Evolutionary conservation across 2,797 vertebrate genomes (phyloP).

Genomic region (Helostoma temminkii): DNA sequence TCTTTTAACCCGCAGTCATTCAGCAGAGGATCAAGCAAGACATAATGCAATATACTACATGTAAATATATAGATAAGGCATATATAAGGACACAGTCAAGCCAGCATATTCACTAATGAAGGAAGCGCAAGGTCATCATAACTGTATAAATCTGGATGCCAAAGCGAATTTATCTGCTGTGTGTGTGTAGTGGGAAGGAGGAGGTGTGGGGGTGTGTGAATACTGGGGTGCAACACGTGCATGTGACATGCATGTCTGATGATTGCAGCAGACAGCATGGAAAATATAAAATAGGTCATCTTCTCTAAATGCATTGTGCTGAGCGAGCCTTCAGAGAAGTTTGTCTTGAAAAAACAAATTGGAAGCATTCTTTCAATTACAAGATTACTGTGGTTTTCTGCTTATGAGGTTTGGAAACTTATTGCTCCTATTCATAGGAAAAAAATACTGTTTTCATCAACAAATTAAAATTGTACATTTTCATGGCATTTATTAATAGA

Average conservation of each 20-base stretch:
- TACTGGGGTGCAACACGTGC: conserved; percentile 66
- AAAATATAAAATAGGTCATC: conserved; percentile 84
- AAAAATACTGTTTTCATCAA: conserved; percentile 18
- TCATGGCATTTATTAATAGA: conserved; percentile 4
- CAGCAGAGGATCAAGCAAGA: conserved; percentile 2
- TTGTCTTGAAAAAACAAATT: conserved; percentile 60
- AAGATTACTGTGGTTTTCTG: conserved; percentile 58
- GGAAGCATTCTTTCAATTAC: conserved; percentile 60
- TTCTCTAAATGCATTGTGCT: conserved; percentile 75
- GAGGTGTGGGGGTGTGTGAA: conserved; percentile 50
- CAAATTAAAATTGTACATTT: conserved; percentile 24
- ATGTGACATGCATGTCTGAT: conserved; percentile 78
- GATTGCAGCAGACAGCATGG: conserved; percentile 80
- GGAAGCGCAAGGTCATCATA: conserved; percentile 65
- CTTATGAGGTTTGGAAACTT: conserved; percentile 48
- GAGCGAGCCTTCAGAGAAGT: conserved; percentile 65
- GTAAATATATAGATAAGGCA: too few relatives aligned
- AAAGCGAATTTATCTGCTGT: conserved; percentile 56
- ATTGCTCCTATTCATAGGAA: conserved; percentile 18
- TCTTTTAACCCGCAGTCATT: conserved; percentile 24
- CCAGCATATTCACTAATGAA: conserved; percentile 39
- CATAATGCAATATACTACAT: conserved; percentile 1
- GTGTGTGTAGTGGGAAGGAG: conserved; percentile 22
- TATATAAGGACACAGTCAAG: conserved; percentile 24
- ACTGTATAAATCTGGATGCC: conserved; percentile 61